Evolutionary conservation across 2,797 vertebrate genomes (phyloP), one percentile per base, ranked within the genome.

Genomic region (Paedocypris micromegethes): DNA sequence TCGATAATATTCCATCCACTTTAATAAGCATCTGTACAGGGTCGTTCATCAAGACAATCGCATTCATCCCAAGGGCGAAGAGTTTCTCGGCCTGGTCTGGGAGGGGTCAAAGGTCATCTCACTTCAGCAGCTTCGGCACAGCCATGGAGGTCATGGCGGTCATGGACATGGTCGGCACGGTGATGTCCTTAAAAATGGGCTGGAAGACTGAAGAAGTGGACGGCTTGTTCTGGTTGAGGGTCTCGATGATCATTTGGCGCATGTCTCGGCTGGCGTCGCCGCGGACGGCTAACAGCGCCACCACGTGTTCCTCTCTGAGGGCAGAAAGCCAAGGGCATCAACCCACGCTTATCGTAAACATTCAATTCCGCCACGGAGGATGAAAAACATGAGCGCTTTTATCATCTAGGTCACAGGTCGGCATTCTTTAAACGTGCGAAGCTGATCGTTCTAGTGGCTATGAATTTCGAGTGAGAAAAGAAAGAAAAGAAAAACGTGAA

Each of bases 181-280:
- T 74, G 72, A 99, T 97, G 77, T 98, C 94, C 81, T 83, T 94
- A 83, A 98, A 99, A 78, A 98, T 85, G 75, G 94, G 92, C 79
- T 90, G 90, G 0, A 89, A 86, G 78, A 85, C 83, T 9, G 87
- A 85, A 40, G 85, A 85, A 0, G 86, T 81, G 5, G 91, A 85
- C 0, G 91, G 83, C 68, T 93, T 94, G 76, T 84, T 91, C 85
- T 97, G 94, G 45, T 92, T 94, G 75, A 99, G 87, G 0, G 92
- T 96, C 75, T 98, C 96, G 1, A 98, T 93, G 81, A 99, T 97
- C 67, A 90, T 98, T 82, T 98, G 95, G 23, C 93, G 92, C 93
- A 96, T 96, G 39, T 99, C 97, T 45, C 94, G 90, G 84, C 90
- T 96, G 82, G 94, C 91, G 2, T 99, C 97, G 0, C 97, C 97